Evolutionary conservation across 30 jellyfish, hydroid and myxozoan species (phyloP).

Genomic region (Rhopilema esculentum): DNA sequence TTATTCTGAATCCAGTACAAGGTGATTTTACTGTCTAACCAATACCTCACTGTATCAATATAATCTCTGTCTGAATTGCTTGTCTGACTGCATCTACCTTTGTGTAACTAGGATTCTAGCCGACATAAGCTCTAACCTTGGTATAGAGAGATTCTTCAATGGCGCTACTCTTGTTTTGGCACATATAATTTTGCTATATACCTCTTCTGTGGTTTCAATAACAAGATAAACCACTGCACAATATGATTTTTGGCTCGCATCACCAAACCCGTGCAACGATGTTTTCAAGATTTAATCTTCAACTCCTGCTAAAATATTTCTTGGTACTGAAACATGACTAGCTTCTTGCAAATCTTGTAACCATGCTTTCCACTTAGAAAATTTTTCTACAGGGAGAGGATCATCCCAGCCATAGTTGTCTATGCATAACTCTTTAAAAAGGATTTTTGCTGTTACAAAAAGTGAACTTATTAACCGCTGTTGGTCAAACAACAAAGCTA

Average conservation of each 20-base stretch:
- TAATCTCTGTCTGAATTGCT: conserved; percentile 14
- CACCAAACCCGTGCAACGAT: conserved; percentile 47
- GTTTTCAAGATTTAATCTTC: conserved; percentile 12
- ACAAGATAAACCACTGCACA: conserved; percentile 37
- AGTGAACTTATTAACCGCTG: conserved; percentile 48
- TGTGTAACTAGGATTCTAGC: conserved; percentile 39
- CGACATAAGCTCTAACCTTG: conserved; percentile 52
- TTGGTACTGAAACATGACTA: conserved; percentile 6
- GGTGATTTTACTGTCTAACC: conserved; percentile 53
- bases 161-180: conserved; percentile 54
- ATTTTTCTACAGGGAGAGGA: conserved; percentile 30
- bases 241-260: conserved; percentile 21
- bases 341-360: conserved; percentile 21
- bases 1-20: conserved; percentile 34
- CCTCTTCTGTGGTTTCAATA: conserved; percentile 9
- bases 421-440: conserved; percentile 46
- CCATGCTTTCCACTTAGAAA: conserved; percentile 43
- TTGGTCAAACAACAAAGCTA: conserved; percentile 55
- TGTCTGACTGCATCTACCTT: conserved; percentile 26
- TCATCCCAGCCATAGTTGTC: conserved; percentile 43
- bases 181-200: background rate
- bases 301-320: conserved; percentile 6
- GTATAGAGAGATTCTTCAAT: conserved; percentile 20
- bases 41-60: conserved; percentile 11
- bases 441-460: conserved; percentile 47